Evolutionary conservation across 2,113 vertebrate genomes (phyloP).

Genomic region (Zootoca vivipara): DNA sequence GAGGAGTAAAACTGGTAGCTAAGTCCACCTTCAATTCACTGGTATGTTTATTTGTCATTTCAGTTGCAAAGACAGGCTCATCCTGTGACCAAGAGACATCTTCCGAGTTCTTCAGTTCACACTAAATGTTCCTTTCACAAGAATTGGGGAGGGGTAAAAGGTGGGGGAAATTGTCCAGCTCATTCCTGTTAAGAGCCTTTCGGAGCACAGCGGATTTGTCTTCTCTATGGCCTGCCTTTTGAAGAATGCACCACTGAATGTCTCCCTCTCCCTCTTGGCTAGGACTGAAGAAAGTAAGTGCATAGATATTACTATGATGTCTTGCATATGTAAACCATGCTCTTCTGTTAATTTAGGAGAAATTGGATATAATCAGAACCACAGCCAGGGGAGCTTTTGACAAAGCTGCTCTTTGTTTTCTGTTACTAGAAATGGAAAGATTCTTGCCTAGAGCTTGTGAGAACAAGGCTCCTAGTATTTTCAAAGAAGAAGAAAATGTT

Average conservation of each 20-base stretch:
- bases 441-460: background rate
- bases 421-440: background rate
- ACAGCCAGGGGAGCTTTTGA: background rate
- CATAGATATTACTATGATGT: background rate
- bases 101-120: too few species aligned
- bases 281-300: background rate
- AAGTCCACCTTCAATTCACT: background rate
- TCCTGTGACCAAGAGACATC: background rate
- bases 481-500: background rate
- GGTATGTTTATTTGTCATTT: background rate
- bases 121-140: background rate
- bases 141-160: background rate
- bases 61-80: background rate
- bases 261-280: background rate
- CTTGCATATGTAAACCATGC: background rate
- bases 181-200: background rate
- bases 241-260: background rate
- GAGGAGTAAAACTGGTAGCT: background rate
- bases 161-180: too few species aligned
- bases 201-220: too few species aligned
- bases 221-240: background rate
- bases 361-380: conserved; percentile 9
- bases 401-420: background rate
- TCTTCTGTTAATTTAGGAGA: background rate
- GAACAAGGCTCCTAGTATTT: background rate